Base-by-base conservation (phyloP, 2,113 vertebrate genomes). In the Aix galericulata region DNA sequence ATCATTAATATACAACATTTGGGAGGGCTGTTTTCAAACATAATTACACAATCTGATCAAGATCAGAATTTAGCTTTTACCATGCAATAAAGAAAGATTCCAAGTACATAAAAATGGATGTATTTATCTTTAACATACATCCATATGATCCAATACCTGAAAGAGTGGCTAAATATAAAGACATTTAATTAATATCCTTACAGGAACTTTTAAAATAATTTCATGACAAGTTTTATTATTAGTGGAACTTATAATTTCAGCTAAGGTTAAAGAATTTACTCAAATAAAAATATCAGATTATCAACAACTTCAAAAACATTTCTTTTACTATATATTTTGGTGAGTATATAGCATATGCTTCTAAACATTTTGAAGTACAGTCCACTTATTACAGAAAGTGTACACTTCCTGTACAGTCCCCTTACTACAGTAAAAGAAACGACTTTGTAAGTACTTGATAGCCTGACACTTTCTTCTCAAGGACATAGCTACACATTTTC, bases 161-260 rank as follows among this genome's bases (percentile, higher is more conserved):
- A 84, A 84, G 32, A 53, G 6, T 5, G 5, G 63, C 72, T 81
- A 80, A 62, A 62, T 86, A 79, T 58, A 83, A 52, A 56, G 40
- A 67, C 22, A 75, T 77, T 82, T 88, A 67, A 95, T 90, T 87
- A 95, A 84, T 53, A 87, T 38, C 34, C 69, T 79, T 60, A 46
- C 20, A 50, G 58, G 59, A 86, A 64, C 27, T 50, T 87, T 73
- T 58, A 52, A 55, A 81, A n/a, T 27, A 56, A 31, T 67, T 86
- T 34, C 38, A 18, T 40, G 44, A 82, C 23, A 15, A 40, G 13
- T 40, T 40, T 40, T 40, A 6, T 4, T 81, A 77, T 68, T 31
- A 26, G 9, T 40, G 9, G 17, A 36, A 58, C 17, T 44, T 26
- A 48, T 13, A 11, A 36, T 22, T 34, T 67, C 32, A 69, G 31